Evolutionary conservation across 2,888 invertebrate genomes (phyloP).

Genomic region (Julus scanicus): DNA sequence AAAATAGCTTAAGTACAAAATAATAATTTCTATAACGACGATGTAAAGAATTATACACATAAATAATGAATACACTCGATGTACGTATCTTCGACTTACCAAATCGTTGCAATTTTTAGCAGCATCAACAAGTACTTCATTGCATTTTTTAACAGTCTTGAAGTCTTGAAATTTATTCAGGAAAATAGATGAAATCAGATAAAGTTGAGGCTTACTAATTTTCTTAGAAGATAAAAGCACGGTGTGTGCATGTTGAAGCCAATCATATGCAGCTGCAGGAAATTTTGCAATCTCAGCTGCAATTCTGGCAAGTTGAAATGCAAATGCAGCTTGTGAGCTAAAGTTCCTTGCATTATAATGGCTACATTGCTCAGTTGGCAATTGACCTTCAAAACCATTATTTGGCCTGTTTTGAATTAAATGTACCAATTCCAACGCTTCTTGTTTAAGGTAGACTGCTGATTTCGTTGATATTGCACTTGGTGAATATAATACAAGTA

Average conservation of each 20-base stretch:
- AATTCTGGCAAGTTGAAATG: conserved; percentile 9
- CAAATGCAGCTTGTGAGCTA: neutral
- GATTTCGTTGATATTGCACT: neutral
- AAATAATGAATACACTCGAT: no score
- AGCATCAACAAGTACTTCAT: neutral
- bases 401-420: neutral
- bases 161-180: neutral
- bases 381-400: neutral
- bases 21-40: no score
- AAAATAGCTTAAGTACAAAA: neutral
- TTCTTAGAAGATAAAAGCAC: neutral
- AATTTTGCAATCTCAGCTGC: neutral
- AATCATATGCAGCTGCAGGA: neutral
- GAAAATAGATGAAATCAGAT: neutral
- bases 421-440: neutral
- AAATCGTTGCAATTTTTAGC: neutral
- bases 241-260: neutral
- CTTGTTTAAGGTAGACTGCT: neutral
- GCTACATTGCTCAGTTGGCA: neutral
- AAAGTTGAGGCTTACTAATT: neutral
- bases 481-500: neutral
- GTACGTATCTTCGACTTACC: no score
- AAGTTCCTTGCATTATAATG: neutral
- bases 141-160: neutral
- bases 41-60: neutral